phyloP scores from a whole-genome alignment of 2,888 invertebrate species.

The Apodemia hepburni region DNA sequence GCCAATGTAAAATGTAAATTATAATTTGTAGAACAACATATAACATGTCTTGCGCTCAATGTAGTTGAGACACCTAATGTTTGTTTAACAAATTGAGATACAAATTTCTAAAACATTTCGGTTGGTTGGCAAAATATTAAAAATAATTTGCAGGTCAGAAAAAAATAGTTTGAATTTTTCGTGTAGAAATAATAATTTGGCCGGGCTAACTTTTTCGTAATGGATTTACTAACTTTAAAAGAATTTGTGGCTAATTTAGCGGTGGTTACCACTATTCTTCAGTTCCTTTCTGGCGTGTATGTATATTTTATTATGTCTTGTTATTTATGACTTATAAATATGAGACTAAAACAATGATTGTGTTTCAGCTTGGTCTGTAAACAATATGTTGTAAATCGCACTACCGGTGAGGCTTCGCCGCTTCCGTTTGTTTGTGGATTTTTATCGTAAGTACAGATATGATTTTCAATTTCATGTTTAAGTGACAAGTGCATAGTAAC shows the following conservation, averaged over 20 bases:
- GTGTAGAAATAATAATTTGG: neutral
- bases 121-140: neutral
- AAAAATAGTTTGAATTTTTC: neutral
- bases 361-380: constrained; percentile 85
- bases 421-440: constrained; percentile 89
- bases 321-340: constrained; percentile 4
- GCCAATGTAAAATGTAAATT: neutral
- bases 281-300: constrained; percentile 93
- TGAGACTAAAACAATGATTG: constrained; percentile 10
- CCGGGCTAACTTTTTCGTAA: constrained; percentile 25
- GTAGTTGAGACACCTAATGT: neutral
- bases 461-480: too few relatives aligned
- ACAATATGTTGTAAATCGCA: constrained; percentile 86
- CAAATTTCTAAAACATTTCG: too few relatives aligned
- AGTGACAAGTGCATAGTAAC: too few relatives aligned
- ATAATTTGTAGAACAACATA: too few relatives aligned
- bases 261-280: constrained; percentile 88
- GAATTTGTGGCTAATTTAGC: constrained; percentile 70
- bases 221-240: constrained; percentile 44
- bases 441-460: constrained; percentile 81
- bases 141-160: neutral
- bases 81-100: neutral
- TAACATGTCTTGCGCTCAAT: neutral
- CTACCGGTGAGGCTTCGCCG: constrained; percentile 88
- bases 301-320: constrained; percentile 47